Evolutionary conservation across 2,797 vertebrate genomes (phyloP).

Genomic region (Percopsis omiscomaycus): DNA sequence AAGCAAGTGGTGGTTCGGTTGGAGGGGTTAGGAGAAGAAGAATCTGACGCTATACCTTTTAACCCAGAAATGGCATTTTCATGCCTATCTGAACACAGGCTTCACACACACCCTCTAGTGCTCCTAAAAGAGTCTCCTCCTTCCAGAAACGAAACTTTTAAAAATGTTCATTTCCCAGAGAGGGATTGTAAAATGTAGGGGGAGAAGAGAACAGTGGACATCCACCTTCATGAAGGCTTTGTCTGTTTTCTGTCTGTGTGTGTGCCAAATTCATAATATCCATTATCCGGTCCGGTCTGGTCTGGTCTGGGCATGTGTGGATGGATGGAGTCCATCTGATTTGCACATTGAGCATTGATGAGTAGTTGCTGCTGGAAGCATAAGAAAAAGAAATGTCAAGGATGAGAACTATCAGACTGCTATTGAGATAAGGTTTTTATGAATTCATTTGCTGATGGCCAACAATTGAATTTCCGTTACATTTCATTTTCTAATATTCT

Average conservation of each 20-base stretch:
- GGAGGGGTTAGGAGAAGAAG: neutral
- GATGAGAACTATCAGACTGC: conserved; percentile 38
- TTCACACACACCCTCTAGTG: neutral
- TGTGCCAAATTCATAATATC: conserved; percentile 31
- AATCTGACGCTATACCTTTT: neutral
- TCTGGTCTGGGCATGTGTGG: no score
- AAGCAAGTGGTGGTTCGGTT: conserved; percentile 24
- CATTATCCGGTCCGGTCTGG: neutral
- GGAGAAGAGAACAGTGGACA: conserved; percentile 30
- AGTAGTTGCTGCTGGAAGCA: conserved; percentile 52
- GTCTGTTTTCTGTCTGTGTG: conserved; percentile 25
- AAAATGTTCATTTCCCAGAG: conserved; percentile 33
- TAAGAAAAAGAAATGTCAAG: conserved; percentile 21
- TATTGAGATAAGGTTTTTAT: conserved; percentile 34
- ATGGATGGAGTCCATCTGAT: conserved; percentile 7
- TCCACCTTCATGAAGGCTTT: conserved; percentile 40
- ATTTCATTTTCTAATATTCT: no score
- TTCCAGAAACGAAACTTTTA: conserved; percentile 23
- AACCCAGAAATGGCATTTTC: conserved; percentile 2
- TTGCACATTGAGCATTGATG: conserved; percentile 38
- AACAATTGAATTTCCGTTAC: no score
- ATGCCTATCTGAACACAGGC: conserved; percentile 8
- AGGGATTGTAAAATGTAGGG: conserved; percentile 41
- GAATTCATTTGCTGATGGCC: no score
- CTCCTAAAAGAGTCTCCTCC: conserved; percentile 12